These are phyloP conservation scores for Alligator mississippiensis DNA, from an alignment of 2,113 vertebrate species.

Conservation along the genomic window DNA sequence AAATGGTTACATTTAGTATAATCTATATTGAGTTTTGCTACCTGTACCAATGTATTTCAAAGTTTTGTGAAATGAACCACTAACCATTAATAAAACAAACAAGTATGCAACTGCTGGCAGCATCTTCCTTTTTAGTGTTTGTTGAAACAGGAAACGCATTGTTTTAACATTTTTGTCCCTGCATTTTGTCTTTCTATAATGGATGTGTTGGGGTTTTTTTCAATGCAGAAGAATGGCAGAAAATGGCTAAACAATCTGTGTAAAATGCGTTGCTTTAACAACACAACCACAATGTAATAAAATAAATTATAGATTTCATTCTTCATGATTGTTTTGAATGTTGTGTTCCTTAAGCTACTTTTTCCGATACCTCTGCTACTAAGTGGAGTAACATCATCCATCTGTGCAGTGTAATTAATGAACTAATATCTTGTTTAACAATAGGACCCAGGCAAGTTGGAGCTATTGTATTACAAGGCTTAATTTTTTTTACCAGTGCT, in stretches of 20 bases:
- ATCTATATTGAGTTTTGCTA: conserved; percentile 17
- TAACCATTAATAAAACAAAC: conserved; percentile 56
- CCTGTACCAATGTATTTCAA: conserved; percentile 29
- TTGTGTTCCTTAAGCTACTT: conserved; percentile 52
- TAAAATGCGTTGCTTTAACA: conserved; percentile 57
- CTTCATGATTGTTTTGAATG: conserved; percentile 9
- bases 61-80: conserved; percentile 63
- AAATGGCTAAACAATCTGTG: conserved; percentile 59
- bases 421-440: neutral
- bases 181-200: conserved; percentile 63
- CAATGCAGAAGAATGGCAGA: conserved; percentile 60
- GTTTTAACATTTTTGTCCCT: conserved; percentile 59
- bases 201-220: conserved; percentile 7
- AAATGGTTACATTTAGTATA: neutral
- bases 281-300: conserved; percentile 64
- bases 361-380: conserved; percentile 7
- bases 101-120: conserved; percentile 35
- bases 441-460: neutral
- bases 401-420: neutral
- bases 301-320: conserved; percentile 53
- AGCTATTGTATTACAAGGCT: neutral
- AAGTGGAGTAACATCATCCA: neutral
- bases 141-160: conserved; percentile 32
- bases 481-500: neutral
- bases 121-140: conserved; percentile 63